phyloP scores from a whole-genome alignment of 2,797 vertebrate species.

The Tiaroga cobitis region DNA sequence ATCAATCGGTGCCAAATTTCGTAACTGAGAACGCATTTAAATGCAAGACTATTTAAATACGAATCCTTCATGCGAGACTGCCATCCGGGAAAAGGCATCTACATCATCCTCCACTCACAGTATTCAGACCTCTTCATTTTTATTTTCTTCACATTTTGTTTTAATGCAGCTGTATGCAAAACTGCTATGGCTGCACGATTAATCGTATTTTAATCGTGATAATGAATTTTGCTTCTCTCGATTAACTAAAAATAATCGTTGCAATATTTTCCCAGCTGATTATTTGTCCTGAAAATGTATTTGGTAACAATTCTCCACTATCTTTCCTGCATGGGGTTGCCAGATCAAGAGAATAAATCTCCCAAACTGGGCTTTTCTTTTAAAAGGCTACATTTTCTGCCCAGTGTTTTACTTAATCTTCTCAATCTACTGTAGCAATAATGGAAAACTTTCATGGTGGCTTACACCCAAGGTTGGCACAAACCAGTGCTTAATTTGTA shows the following conservation, averaged over 20 bases:
- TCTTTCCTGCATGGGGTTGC: neutral
- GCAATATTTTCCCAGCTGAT: neutral
- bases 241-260: neutral
- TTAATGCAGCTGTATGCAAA: neutral
- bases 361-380: neutral
- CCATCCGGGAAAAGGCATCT: neutral
- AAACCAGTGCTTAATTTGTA: too few relatives aligned
- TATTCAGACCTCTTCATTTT: neutral
- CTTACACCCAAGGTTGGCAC: too few relatives aligned
- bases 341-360: neutral
- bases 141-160: neutral
- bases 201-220: neutral
- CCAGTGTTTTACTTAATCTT: neutral
- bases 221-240: neutral
- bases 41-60: too few relatives aligned
- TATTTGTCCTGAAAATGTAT: neutral
- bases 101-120: slow-evolving; percentile 47
- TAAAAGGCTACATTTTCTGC: neutral
- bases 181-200: neutral
- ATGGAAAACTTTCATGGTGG: too few relatives aligned
- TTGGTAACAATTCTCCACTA: neutral
- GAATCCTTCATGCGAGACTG: too few relatives aligned
- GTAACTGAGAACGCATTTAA: too few relatives aligned
- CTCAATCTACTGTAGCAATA: too few relatives aligned
- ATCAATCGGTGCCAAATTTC: too few relatives aligned